Evolutionary conservation across 2,797 vertebrate species (phyloP).

Genomic region (Myotis planiceps): DNA sequence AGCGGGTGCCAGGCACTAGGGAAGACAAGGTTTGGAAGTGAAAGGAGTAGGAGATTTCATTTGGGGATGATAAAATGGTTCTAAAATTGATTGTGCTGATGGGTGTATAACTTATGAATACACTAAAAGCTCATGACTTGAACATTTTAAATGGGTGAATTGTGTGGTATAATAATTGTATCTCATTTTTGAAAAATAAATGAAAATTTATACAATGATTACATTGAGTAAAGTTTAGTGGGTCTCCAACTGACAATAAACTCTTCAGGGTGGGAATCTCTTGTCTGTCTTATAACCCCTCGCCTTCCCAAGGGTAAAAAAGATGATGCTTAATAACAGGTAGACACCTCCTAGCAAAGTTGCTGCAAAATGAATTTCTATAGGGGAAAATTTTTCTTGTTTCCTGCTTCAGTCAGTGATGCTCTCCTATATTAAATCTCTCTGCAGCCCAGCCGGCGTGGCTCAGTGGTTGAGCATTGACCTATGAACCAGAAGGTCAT

Average conservation of each 20-base stretch:
- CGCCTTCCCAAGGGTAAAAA: neutral
- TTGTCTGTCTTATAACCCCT: neutral
- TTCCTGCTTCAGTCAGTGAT: slow-evolving; percentile 1
- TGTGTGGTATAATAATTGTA: neutral
- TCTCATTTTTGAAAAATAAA: neutral
- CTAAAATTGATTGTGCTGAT: neutral
- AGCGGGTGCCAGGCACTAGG: neutral
- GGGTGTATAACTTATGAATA: neutral
- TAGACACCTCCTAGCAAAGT: neutral
- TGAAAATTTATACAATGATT: neutral
- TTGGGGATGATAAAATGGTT: neutral
- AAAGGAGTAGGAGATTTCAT: neutral
- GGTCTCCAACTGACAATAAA: neutral
- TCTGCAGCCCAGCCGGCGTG: neutral
- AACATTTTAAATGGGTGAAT: neutral
- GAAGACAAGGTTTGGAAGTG: neutral
- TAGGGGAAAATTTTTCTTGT: neutral
- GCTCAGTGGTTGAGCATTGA: too few relatives aligned
- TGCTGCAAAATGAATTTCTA: neutral
- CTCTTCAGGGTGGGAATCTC: neutral
- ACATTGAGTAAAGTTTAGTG: neutral
- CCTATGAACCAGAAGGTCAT: too few relatives aligned
- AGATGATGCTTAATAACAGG: neutral
- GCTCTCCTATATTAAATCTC: neutral
- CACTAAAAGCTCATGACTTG: neutral